phyloP scores from a whole-genome alignment of 2,888 invertebrate genomes.

The Nomada fucata region DNA sequence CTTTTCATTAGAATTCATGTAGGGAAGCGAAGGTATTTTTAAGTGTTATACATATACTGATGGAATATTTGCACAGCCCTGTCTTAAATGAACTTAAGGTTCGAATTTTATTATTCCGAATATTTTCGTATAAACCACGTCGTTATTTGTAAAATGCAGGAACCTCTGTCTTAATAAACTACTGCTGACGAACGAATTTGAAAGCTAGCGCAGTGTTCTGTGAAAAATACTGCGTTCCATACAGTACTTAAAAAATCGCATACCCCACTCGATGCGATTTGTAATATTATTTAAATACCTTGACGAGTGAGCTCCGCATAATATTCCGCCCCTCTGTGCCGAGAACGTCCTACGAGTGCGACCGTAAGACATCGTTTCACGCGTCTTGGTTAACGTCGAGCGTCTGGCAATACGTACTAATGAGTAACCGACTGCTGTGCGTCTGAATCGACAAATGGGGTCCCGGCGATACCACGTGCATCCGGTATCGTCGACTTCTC shows the following conservation, averaged over 20 bases:
- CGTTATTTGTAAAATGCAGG: too few relatives aligned
- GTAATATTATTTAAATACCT: neutral
- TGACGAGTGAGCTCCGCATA: neutral
- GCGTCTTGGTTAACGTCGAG: neutral
- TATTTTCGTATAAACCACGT: too few relatives aligned
- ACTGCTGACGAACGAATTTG: neutral
- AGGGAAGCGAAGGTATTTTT: too few relatives aligned
- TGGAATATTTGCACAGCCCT: too few relatives aligned
- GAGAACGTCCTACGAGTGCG: neutral
- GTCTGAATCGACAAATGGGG: conserved; percentile 28
- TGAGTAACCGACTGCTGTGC: conserved; percentile 9
- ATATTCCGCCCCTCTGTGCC: neutral
- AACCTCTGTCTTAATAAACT: neutral
- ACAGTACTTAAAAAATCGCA: too few relatives aligned
- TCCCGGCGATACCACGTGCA: conserved; percentile 38
- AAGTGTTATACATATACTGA: too few relatives aligned
- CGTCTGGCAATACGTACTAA: conserved; percentile 32
- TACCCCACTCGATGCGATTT: too few relatives aligned
- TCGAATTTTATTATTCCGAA: too few relatives aligned
- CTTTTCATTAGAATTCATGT: too few relatives aligned
- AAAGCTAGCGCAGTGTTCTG: neutral
- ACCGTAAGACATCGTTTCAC: conserved; percentile 13
- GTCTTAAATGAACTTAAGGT: too few relatives aligned
- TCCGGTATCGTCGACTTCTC: conserved; percentile 64
- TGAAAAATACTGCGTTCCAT: neutral